Conservation (phyloP, 2,113 vertebrate species). For the Hemicordylus capensis region DNA sequence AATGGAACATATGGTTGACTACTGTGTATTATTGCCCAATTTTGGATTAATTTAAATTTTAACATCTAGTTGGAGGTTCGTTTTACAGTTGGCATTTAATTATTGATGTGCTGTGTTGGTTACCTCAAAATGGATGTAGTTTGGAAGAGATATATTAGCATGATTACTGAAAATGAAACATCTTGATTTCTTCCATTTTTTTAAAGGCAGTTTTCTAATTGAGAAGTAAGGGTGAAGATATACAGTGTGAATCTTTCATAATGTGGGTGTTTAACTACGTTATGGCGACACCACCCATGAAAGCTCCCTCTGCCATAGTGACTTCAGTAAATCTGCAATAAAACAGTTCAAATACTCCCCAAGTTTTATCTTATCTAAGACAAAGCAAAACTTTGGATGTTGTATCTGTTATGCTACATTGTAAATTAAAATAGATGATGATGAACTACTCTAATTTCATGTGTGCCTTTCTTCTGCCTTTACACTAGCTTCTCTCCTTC, state of each 20-base stretch:
- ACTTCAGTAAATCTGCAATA: background rate
- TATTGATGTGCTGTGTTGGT: background rate
- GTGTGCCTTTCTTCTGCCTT: constrained; percentile 14
- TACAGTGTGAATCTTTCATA: background rate
- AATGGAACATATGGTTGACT: background rate
- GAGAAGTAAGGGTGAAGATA: background rate
- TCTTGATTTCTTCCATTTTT: background rate
- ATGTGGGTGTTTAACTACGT: background rate
- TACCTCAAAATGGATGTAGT: background rate
- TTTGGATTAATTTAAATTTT: background rate
- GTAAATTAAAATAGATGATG: background rate
- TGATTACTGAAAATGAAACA: background rate
- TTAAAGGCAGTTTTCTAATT: background rate
- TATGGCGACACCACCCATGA: background rate
- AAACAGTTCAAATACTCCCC: background rate
- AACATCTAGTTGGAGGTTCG: background rate
- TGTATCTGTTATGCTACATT: background rate
- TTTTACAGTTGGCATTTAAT: background rate
- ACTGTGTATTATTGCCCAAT: background rate
- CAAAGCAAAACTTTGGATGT: background rate
- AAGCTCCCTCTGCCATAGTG: background rate
- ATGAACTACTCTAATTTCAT: background rate
- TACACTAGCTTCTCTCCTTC: background rate
- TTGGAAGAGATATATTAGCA: background rate
- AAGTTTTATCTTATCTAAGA: background rate